These are phyloP conservation scores for Gephyroberyx darwinii DNA, from an alignment of 2,797 vertebrate genomes.

Conservation along the genomic window DNA sequence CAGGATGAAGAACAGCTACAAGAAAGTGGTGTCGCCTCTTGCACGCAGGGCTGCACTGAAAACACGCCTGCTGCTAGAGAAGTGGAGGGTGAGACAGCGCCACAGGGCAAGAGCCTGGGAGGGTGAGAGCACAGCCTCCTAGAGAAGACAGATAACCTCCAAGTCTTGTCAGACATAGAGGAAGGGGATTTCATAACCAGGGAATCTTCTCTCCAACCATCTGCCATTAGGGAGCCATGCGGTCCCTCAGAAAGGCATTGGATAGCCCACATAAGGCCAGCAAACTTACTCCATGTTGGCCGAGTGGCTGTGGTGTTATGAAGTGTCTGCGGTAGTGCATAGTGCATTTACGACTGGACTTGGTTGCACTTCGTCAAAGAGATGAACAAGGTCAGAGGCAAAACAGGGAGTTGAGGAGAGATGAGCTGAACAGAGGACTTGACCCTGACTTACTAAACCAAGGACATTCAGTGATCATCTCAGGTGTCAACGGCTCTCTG, in stretches of 20 bases:
- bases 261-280: neutral
- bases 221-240: conserved; percentile 3
- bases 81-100: conserved; percentile 60
- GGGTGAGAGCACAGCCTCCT: conserved; percentile 51
- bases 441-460: conserved; percentile 10
- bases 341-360: conserved; percentile 7
- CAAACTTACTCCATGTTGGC: conserved; percentile 1
- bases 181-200: conserved; percentile 15
- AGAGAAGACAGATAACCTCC: conserved; percentile 28
- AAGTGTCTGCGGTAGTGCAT: conserved; percentile 16
- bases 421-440: conserved; percentile 32
- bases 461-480: conserved; percentile 30
- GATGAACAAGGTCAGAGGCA: conserved; percentile 20
- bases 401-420: conserved; percentile 26
- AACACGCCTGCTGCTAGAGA: conserved; percentile 67
- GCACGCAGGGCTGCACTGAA: conserved; percentile 20
- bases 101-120: conserved; percentile 51
- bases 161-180: conserved; percentile 27
- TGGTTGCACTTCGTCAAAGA: conserved; percentile 8
- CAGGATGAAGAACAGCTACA: conserved; percentile 47
- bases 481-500: conserved; percentile 8
- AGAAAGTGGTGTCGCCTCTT: conserved; percentile 1
- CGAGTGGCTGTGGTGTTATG: neutral
- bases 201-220: conserved; percentile 28
- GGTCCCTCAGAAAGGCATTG: conserved; percentile 1